Percentiles rank a stretch among this genome's conserved stretches.
These are phyloP conservation scores for Liparis tanakae DNA, from an alignment of 2,797 vertebrate genomes.

Conservation along the genomic window DNA sequence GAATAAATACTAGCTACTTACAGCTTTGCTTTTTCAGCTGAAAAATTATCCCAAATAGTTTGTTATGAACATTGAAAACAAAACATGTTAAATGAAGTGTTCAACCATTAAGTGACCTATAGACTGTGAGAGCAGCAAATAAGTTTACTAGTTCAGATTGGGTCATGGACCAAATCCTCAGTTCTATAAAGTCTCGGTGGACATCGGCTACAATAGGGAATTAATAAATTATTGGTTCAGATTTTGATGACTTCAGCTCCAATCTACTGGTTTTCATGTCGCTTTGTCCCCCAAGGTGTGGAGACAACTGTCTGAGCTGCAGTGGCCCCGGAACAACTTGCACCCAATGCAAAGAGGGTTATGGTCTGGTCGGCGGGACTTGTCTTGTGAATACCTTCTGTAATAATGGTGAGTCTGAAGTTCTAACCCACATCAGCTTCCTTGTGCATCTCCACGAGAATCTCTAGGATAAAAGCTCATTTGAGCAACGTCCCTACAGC, in stretches of 20 bases:
- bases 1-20: too few species aligned
- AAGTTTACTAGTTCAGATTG: too few species aligned
- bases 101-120: too few species aligned
- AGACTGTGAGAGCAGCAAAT: too few species aligned
- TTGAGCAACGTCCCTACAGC: background rate
- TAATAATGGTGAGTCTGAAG: conserved; percentile 85
- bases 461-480: background rate
- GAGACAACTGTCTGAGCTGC: conserved; percentile 88
- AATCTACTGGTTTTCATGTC: background rate
- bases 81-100: too few species aligned
- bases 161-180: too few species aligned
- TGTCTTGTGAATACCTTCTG: conserved; percentile 90
- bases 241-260: background rate
- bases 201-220: background rate
- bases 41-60: too few species aligned
- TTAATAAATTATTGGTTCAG: background rate
- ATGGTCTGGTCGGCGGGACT: conserved; percentile 83
- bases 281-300: conserved; percentile 82
- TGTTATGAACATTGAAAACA: too few species aligned
- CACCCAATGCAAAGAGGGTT: conserved; percentile 85
- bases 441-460: background rate
- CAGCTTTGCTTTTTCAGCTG: too few species aligned
- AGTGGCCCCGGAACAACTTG: conserved; percentile 86
- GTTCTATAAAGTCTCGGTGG: background rate
- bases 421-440: background rate